Conservation (phyloP, 2,113 vertebrate genomes). For the Sterna hirundo region DNA sequence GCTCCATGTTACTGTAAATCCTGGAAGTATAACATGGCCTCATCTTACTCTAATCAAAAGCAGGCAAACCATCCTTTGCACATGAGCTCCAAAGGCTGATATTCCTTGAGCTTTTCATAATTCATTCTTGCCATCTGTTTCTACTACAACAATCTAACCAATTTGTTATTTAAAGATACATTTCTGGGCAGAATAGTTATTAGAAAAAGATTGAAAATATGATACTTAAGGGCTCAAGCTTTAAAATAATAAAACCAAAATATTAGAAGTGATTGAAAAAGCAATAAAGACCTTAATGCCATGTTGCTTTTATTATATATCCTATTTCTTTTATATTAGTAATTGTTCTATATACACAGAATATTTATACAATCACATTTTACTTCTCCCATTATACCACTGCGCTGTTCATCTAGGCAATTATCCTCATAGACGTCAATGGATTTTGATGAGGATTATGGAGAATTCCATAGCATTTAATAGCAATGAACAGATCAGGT, state of each 20-base stretch:
- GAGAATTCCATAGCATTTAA: background rate
- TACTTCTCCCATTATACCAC: background rate
- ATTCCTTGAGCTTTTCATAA: slow-evolving; percentile 29
- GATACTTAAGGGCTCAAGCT: background rate
- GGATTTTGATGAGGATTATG: background rate
- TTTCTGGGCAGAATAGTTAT: background rate
- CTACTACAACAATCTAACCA: background rate
- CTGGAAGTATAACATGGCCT: background rate
- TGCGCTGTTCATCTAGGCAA: background rate
- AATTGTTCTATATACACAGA: background rate
- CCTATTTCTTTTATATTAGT: background rate
- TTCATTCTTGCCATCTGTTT: slow-evolving; percentile 30
- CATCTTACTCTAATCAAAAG: background rate
- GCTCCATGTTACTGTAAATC: background rate
- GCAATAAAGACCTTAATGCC: background rate
- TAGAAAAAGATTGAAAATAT: background rate
- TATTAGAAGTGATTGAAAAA: background rate
- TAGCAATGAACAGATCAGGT: background rate
- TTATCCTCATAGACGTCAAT: fast-evolving
- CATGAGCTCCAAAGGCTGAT: slow-evolving; percentile 11
- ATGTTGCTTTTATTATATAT: background rate
- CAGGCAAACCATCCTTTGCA: background rate
- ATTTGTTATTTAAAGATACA: background rate
- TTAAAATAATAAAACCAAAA: background rate
- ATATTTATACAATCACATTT: background rate